A percentile compares a stretch with the other conserved stretches of the same genome.
These are phyloP conservation scores for Glaucopsyche alexis DNA, from an alignment of 2,888 invertebrate species.

Conservation along the genomic window DNA sequence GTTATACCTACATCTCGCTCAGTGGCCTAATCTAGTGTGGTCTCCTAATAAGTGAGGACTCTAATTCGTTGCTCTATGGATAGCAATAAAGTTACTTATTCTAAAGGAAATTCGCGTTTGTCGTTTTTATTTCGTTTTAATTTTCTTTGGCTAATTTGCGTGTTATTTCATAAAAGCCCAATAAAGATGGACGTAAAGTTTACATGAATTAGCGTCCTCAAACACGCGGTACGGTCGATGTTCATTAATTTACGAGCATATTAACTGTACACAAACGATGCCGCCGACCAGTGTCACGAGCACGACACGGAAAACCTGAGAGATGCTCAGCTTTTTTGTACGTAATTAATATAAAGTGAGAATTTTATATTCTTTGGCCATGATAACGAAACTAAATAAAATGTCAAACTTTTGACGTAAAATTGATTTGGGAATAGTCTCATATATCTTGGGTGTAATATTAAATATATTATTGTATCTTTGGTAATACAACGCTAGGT, in stretches of 20 bases:
- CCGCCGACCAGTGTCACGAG: constrained; percentile 49
- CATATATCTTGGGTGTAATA: too few relatives aligned
- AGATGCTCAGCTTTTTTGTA: not conserved
- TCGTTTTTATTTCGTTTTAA: not conserved
- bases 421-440: too few relatives aligned
- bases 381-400: too few relatives aligned
- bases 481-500: too few relatives aligned
- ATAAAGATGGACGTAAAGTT: constrained; percentile 10
- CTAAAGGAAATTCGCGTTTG: not conserved
- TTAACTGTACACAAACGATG: constrained; percentile 69
- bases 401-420: too few relatives aligned
- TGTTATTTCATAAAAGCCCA: not conserved
- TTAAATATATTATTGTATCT: too few relatives aligned
- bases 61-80: too few relatives aligned
- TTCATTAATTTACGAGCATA: constrained; percentile 50
- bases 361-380: too few relatives aligned
- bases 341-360: too few relatives aligned
- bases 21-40: too few relatives aligned
- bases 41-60: too few relatives aligned
- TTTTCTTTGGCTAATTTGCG: not conserved
- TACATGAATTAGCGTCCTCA: constrained; percentile 12
- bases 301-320: not conserved
- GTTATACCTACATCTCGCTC: too few relatives aligned
- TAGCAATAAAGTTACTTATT: not conserved
- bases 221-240: not conserved